Conservation (phyloP, 2,797 vertebrate genomes). For the Enteromius mattozi region DNA sequence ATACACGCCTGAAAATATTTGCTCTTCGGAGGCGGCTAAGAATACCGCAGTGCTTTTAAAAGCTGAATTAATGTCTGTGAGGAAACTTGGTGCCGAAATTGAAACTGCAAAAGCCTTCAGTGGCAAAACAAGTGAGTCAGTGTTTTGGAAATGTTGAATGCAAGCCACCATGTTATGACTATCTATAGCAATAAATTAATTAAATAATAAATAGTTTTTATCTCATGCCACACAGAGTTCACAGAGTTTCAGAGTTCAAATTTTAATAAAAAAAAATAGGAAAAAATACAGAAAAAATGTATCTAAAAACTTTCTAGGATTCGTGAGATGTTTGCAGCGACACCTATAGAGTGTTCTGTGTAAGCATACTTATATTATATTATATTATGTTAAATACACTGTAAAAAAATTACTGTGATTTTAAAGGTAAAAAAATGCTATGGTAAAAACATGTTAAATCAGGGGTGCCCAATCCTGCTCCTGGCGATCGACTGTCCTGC, state of each 20-base stretch:
- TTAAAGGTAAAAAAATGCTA: too few relatives aligned
- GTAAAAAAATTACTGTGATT: too few relatives aligned
- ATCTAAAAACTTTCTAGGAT: too few relatives aligned
- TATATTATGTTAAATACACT: too few relatives aligned
- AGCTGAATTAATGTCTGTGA: background rate
- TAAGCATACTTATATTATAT: too few relatives aligned
- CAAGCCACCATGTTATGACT: background rate
- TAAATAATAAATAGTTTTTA: background rate
- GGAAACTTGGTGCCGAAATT: background rate
- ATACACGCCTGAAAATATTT: conserved; percentile 26
- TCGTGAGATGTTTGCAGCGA: too few relatives aligned
- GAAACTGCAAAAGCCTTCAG: background rate
- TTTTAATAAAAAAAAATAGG: background rate
- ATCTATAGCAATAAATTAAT: background rate
- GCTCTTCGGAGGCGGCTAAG: conserved; percentile 15
- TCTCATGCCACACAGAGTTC: background rate
- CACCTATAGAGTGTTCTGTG: too few relatives aligned
- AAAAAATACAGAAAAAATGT: background rate
- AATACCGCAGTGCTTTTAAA: background rate
- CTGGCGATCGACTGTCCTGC: too few relatives aligned
- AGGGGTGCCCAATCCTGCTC: too few relatives aligned
- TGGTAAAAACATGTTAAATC: too few relatives aligned
- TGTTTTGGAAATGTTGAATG: conserved; percentile 3
- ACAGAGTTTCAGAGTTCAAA: background rate
- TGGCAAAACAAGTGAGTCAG: conserved; percentile 27